Conservation (phyloP, 2,797 vertebrate species). For the Coregonus sp. region DNA sequence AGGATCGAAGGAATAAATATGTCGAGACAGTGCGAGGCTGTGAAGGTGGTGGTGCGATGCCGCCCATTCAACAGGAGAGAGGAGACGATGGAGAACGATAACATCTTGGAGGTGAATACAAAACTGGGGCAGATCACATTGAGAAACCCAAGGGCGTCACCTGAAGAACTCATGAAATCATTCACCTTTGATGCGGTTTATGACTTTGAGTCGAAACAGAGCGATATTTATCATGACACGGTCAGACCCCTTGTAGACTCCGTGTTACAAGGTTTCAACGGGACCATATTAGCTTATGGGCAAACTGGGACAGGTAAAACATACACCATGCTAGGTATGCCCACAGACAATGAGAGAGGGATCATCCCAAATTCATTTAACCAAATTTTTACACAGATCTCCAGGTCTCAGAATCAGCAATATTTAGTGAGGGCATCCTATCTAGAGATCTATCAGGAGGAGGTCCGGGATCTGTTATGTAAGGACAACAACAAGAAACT, state of each 20-base stretch:
- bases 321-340: slow-evolving; percentile 92
- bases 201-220: slow-evolving; percentile 85
- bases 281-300: slow-evolving; percentile 93
- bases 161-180: slow-evolving; percentile 87
- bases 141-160: slow-evolving; percentile 82
- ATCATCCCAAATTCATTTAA: slow-evolving; percentile 92
- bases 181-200: slow-evolving; percentile 96
- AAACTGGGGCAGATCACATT: slow-evolving; percentile 91
- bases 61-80: slow-evolving; percentile 88
- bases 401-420: slow-evolving; percentile 92
- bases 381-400: slow-evolving; percentile 95
- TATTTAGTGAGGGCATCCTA: slow-evolving; percentile 96
- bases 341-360: slow-evolving; percentile 86
- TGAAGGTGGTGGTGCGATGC: slow-evolving; percentile 95
- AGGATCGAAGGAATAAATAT: slow-evolving; percentile 46
- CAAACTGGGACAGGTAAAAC: slow-evolving; percentile 98
- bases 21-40: slow-evolving; percentile 84
- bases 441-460: slow-evolving; percentile 97
- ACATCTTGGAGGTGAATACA: slow-evolving; percentile 85
- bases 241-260: slow-evolving; percentile 92
- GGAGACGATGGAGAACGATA: slow-evolving; percentile 75
- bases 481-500: slow-evolving; percentile 91
- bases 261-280: slow-evolving; percentile 91
- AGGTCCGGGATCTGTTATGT: slow-evolving; percentile 91
- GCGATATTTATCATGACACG: slow-evolving; percentile 89